These are phyloP conservation scores for Brachionus rubens DNA, from an alignment of 1,140 invertebrate species.

Conservation along the genomic window DNA sequence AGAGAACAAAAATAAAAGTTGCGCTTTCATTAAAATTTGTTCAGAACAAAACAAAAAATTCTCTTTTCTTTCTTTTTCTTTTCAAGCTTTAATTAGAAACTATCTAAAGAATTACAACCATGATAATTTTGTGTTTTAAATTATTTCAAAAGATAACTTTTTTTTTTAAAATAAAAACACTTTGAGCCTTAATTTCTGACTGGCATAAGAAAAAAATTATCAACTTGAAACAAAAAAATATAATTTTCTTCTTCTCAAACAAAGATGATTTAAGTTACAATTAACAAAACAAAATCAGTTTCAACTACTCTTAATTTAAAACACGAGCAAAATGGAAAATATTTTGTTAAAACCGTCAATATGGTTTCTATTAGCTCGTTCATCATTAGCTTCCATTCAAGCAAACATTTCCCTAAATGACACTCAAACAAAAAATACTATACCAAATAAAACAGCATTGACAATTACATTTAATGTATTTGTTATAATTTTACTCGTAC, in stretches of 20 bases:
- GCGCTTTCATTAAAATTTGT: no score
- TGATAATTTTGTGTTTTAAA: background rate
- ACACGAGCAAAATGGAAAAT: no score
- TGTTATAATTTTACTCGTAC: background rate
- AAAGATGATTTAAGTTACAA: no score
- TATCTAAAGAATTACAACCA: background rate
- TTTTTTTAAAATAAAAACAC: background rate
- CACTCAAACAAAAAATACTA: no score
- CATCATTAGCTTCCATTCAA: no score
- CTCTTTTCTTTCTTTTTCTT: slow-evolving; percentile 6
- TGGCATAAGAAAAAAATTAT: background rate
- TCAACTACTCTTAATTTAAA: no score
- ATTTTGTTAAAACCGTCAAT: no score
- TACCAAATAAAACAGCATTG: background rate
- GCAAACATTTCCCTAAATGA: no score
- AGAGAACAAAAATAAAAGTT: no score
- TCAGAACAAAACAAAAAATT: background rate
- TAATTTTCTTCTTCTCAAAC: background rate
- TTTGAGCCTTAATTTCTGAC: background rate
- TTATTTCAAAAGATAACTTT: background rate
- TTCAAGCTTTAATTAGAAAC: slow-evolving; percentile 23
- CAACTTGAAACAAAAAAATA: background rate
- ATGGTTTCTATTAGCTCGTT: no score
- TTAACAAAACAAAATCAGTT: no score
- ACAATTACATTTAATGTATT: background rate